Base-by-base conservation (phyloP, 2,113 vertebrate genomes). In the Synodontis membranacea region DNA sequence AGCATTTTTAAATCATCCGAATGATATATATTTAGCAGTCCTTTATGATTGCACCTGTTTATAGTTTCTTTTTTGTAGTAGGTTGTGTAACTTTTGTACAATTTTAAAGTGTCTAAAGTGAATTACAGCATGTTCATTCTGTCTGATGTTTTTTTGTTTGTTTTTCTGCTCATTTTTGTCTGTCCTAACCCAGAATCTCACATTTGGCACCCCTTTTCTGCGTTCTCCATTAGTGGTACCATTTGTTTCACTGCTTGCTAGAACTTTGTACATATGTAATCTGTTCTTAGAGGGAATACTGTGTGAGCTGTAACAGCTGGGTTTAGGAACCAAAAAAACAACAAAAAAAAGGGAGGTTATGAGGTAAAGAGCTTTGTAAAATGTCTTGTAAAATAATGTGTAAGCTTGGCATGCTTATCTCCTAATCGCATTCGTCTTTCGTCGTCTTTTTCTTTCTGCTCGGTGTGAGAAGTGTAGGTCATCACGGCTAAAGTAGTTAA, bases 1-100 rank as follows among this genome's bases (percentile, higher is more conserved):
- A 92, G 93, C 92, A 90, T 94, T 93, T 94, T 93, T 93, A 93
- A 93, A 94, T 92, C 90, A 89, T 88, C 86, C 52, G 86, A 92
- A 88, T 60, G 25, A 93, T 92, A 91, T 94, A 93, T 94, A 93
- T 92, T 39, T 89, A 90, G 93, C 94, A 94, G 92, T 94, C 94
- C 88, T 93, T 93, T 91, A 91, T 90, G 92, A 95, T 93, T 95
- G 94, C 92, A 92, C 91, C 89, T 92, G 88, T 93, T 94, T 94
- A 88, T 95, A 91, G 90, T 90, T 88, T 90, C 89, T 91, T 94
- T 92, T 89, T 93, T 91, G 84, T 89, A 90, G 91, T 85, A 75
- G 88, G 86, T 91, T 90, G 89, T 92, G 86, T 89, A 90, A 91
- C 86, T 90, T 89, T 90, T 90, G 86, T 89, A 86, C 76, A 79